Evolutionary conservation across 2,888 invertebrate genomes (phyloP), one percentile per base, ranked within the genome.

Genomic region (Actias luna): DNA sequence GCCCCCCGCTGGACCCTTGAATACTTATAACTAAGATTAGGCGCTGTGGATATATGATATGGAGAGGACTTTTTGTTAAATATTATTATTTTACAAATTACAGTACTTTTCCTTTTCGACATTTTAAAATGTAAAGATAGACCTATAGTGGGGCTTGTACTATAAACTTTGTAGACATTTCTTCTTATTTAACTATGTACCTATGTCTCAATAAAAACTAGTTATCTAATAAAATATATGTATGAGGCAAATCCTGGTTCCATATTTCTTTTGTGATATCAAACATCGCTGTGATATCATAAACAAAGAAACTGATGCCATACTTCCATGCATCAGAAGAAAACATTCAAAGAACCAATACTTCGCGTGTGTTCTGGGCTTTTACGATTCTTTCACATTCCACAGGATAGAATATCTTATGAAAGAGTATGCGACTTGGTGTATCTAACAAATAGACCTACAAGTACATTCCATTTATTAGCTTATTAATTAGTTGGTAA

Each of bases 1-100:
- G 74, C 78, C 82, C 84, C 83, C 87, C 75, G 80, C 77, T 61
- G 83, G 60, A 71, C 70, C 66, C 27, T 22, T 36, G 42, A 59
- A 59, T 39, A 59, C 63, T 59, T 59, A 55, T 55, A 29, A 25
- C 22, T 25, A 25, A 29, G 55, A 55, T 55, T 55, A 55, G 22
- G 46, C 22, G 55, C 27, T 29, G 29, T 16, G 18, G 55, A 27
- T 22, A 57, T 61, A 67, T 70, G 69, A 69, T 69, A 72, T 77
- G 75, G 74, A 79, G 65, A 72, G 64, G 71, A 73, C 76, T 79
- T 73, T 73, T 64, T 72, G 68, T 69, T 72, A 70, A 58, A 31
- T 68, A 66, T 70, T 60, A 62, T 69, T n/a, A n/a, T n/a, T n/a
- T 67, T 69, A 69, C 70, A 73, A 71, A 68, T 66, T 64, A 65